Percentiles rank a stretch among this genome's conserved stretches.
phyloP scores from a whole-genome alignment of 2,113 vertebrate genomes.

The Marmota flaviventris region DNA sequence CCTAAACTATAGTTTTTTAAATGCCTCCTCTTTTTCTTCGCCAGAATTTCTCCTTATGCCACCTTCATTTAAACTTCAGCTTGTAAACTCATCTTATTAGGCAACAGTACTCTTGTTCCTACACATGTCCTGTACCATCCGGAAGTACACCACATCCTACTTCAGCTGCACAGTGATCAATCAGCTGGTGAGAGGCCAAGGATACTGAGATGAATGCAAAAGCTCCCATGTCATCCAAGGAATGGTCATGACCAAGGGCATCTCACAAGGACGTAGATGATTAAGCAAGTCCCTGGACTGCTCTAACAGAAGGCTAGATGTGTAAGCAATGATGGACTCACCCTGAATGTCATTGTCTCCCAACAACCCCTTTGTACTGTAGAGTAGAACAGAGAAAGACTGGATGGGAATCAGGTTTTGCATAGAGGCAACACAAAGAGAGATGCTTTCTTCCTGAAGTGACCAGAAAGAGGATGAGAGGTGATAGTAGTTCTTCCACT shows the following conservation, averaged over 20 bases:
- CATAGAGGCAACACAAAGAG: background rate
- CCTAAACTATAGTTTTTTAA: background rate
- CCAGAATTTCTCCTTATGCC: background rate
- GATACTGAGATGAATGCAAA: background rate
- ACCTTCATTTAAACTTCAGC: background rate
- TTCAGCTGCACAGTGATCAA: background rate
- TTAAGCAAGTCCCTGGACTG: background rate
- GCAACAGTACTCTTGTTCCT: background rate
- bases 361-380: background rate
- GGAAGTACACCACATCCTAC: background rate
- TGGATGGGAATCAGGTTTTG: background rate
- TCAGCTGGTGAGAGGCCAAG: background rate
- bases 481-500: background rate
- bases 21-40: background rate
- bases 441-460: background rate
- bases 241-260: background rate
- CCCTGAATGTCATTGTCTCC: background rate
- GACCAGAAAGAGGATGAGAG: background rate
- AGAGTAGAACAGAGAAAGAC: background rate
- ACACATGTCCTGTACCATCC: background rate
- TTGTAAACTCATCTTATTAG: background rate
- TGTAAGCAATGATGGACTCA: background rate
- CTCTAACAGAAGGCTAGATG: background rate
- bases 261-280: background rate
- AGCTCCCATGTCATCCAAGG: background rate